A percentile compares a stretch with the other conserved stretches of the same genome.
Conservation (phyloP, 1,140 invertebrate genomes). For the Aporrectodea caliginosa region DNA sequence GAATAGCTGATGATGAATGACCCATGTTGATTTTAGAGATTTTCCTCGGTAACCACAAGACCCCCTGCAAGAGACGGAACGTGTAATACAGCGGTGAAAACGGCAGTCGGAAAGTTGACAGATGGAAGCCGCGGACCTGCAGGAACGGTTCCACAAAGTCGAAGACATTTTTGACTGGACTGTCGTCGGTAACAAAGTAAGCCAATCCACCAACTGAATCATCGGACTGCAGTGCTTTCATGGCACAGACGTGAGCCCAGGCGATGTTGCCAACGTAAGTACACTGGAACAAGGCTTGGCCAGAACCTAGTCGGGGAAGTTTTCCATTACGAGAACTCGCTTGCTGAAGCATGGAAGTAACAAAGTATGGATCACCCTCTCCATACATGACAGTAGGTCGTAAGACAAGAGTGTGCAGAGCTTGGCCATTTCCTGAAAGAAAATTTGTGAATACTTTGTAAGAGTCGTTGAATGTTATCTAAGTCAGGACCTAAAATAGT, state of each 20-base stretch:
- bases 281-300: constrained; percentile 58
- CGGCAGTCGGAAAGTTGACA: constrained; percentile 54
- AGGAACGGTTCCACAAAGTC: constrained; percentile 61
- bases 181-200: constrained; percentile 67
- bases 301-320: constrained; percentile 54
- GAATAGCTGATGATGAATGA: constrained; percentile 40
- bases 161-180: constrained; percentile 62
- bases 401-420: constrained; percentile 61
- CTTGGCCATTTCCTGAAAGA: neutral
- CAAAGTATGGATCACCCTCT: constrained; percentile 63
- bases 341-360: constrained; percentile 58
- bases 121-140: constrained; percentile 45
- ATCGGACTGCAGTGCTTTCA: constrained; percentile 56
- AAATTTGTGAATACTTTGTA: too few species aligned
- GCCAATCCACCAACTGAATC: constrained; percentile 58
- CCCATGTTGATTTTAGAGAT: constrained; percentile 40
- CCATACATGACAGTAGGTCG: constrained; percentile 68
- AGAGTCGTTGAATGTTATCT: too few species aligned
- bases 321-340: constrained; percentile 57
- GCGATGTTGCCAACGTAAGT: constrained; percentile 67
- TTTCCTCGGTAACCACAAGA: constrained; percentile 49
- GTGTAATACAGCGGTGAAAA: constrained; percentile 58
- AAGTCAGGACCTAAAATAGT: too few species aligned
- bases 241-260: constrained; percentile 65
- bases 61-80: constrained; percentile 57